These are phyloP conservation scores for Macrosteles quadrilineatus DNA, from an alignment of 1,140 invertebrate genomes.

Conservation along the genomic window DNA sequence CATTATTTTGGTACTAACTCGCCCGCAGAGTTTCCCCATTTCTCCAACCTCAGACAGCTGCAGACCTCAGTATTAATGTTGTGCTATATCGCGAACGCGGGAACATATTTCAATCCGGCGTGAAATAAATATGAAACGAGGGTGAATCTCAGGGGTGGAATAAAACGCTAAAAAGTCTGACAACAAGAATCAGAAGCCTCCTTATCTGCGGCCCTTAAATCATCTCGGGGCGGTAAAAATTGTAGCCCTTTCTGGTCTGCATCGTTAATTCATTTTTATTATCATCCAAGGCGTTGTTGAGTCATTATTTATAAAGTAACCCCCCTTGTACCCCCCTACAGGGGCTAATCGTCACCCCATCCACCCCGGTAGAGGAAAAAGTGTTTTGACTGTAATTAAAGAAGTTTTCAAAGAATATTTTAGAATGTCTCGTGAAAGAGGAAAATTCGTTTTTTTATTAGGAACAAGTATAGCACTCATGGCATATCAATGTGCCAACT, in stretches of 20 bases:
- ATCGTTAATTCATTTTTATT: conserved; percentile 34
- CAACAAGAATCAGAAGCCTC: conserved; percentile 13
- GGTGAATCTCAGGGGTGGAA: conserved; percentile 17
- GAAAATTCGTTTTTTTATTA: no score
- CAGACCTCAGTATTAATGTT: conserved; percentile 5
- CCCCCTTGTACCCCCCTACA: neutral
- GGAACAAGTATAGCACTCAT: no score
- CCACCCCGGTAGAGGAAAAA: neutral
- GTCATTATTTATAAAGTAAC: conserved; percentile 23
- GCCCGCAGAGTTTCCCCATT: no score
- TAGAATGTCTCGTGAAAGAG: no score
- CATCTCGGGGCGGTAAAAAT: neutral
- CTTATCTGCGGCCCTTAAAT: conserved; percentile 28
- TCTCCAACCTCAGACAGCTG: no score
- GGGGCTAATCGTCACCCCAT: conserved; percentile 2
- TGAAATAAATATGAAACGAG: conserved; percentile 19
- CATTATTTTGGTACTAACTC: no score
- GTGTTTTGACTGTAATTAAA: no score
- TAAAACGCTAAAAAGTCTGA: conserved; percentile 26
- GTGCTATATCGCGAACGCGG: neutral
- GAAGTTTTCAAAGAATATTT: no score
- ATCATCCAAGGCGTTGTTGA: conserved; percentile 27
- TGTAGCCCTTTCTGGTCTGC: conserved; percentile 21
- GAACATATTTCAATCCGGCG: conserved; percentile 20
- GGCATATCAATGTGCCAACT: no score